Evolutionary conservation across 1,140 invertebrate species (phyloP).

Genomic region (Diabrotica virgifera): DNA sequence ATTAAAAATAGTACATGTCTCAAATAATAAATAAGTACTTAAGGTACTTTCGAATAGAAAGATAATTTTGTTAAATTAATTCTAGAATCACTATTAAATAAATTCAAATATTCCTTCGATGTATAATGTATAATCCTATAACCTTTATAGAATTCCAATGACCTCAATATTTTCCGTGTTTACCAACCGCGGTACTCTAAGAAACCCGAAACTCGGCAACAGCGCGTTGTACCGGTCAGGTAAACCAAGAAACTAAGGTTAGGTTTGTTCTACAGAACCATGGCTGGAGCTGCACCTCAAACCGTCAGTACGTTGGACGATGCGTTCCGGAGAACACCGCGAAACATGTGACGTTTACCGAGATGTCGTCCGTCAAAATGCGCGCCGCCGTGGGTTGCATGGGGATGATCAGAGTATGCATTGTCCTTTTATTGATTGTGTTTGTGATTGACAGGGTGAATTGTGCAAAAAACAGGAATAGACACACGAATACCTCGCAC

Average conservation of each 20-base stretch:
- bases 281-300: conserved; percentile 10
- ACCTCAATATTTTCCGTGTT: too few relatives aligned
- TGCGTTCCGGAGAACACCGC: conserved; percentile 24
- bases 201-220: background rate
- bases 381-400: conserved; percentile 4
- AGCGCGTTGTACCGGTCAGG: conserved; percentile 24
- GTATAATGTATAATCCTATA: too few relatives aligned
- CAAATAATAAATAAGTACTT: too few relatives aligned
- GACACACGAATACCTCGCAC: conserved; percentile 17
- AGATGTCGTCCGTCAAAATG: conserved; percentile 6
- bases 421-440: conserved; percentile 28
- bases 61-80: too few relatives aligned
- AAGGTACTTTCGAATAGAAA: too few relatives aligned
- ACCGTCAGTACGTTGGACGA: conserved; percentile 26
- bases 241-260: conserved; percentile 27
- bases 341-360: conserved; percentile 27
- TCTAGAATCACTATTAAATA: too few relatives aligned
- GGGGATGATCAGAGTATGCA: conserved; percentile 15
- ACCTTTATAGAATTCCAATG: too few relatives aligned
- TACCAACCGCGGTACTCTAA: too few relatives aligned
- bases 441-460: conserved; percentile 30
- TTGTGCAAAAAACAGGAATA: conserved; percentile 23
- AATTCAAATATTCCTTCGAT: too few relatives aligned
- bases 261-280: conserved; percentile 32
- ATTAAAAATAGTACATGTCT: too few relatives aligned